Evolutionary conservation across 1,140 invertebrate species (phyloP), one percentile per base, ranked within the genome.

Genomic region (Drosophila subpulchrella): DNA sequence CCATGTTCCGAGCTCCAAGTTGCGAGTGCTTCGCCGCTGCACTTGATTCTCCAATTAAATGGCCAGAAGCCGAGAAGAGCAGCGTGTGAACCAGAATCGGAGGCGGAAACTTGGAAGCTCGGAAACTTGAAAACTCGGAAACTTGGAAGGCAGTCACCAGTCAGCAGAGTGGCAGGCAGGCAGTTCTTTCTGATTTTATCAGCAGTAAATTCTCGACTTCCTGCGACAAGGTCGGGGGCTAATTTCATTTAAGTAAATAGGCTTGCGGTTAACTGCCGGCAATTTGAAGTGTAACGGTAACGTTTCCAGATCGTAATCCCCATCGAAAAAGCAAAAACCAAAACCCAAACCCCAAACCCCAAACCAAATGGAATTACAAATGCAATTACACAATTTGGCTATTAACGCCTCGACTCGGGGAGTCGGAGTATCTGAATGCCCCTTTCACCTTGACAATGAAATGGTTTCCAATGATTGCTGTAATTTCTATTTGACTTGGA

Each of bases 21-120:
- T 41, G 12, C 39, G n/a, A 41, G 39, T 7, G 13, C 41, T 8
- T 4, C n/a, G 8, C n/a, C 47, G 56, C 66, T 88, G 82, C 83
- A 86, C 83, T 86, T 88, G 79, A 75, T 82, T 88, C 74, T 68
- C 84, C 82, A 88, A 86, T 85, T 85, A 82, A 85, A 86, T 81
- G 67, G 75, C 51, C 47, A 75, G 72, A 67, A 59, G 46, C 15
- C 41, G 50, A 39, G 15, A 27, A 39, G 48, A 76, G 74, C 46
- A 77, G 60, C 82, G 83, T 86, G 82, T 79, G 82, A 86, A 83
- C 62, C 67, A 61, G 61, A 53, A 54, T 51, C 15, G 53, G 61
- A 66, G 54, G 51, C 73, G 60, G 74, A 76, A 67, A 53, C 57
- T 56, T 38, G n/a, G 54, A 27, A 58, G 53, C 27, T 27, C 27